Evolutionary conservation across 2,797 vertebrate genomes (phyloP).

Genomic region (Typhlichthys subterraneus): DNA sequence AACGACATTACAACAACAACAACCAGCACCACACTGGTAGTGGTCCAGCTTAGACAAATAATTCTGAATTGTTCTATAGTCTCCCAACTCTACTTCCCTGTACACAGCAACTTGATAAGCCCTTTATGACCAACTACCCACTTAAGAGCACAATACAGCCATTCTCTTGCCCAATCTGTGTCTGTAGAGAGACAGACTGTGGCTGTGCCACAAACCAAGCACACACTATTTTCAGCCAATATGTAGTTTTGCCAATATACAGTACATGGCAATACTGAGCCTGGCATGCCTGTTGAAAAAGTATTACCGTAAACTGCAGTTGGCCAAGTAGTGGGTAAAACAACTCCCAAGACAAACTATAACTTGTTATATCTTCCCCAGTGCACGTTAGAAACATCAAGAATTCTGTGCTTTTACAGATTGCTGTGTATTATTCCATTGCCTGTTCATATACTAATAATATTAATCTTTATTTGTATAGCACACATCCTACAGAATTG

Average conservation of each 20-base stretch:
- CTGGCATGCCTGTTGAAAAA: not conserved
- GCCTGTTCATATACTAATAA: too few species aligned
- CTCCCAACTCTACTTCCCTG: slow-evolving; percentile 40
- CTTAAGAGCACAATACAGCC: slow-evolving; percentile 44
- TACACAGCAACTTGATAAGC: slow-evolving; percentile 26
- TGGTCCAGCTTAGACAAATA: too few species aligned
- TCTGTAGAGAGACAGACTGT: not conserved
- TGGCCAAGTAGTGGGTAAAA: too few species aligned
- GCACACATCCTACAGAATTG: too few species aligned
- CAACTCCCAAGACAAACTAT: too few species aligned
- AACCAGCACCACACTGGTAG: too few species aligned
- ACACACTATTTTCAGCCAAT: slow-evolving; percentile 4
- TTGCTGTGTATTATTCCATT: not conserved
- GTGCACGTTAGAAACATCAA: too few species aligned
- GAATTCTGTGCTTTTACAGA: not conserved
- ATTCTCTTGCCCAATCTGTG: slow-evolving; percentile 26
- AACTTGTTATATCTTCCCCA: too few species aligned
- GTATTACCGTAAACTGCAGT: too few species aligned
- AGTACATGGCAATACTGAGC: not conserved
- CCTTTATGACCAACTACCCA: slow-evolving; percentile 28
- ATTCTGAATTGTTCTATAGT: slow-evolving; percentile 1
- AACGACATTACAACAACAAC: too few species aligned
- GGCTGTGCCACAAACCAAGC: slow-evolving; percentile 2
- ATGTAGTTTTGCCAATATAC: not conserved
- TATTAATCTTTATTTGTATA: too few species aligned